A percentile compares a stretch with the other conserved stretches of the same genome.
Conservation (phyloP, 2,888 invertebrate genomes). For the Elaeidobius kamerunicus region DNA sequence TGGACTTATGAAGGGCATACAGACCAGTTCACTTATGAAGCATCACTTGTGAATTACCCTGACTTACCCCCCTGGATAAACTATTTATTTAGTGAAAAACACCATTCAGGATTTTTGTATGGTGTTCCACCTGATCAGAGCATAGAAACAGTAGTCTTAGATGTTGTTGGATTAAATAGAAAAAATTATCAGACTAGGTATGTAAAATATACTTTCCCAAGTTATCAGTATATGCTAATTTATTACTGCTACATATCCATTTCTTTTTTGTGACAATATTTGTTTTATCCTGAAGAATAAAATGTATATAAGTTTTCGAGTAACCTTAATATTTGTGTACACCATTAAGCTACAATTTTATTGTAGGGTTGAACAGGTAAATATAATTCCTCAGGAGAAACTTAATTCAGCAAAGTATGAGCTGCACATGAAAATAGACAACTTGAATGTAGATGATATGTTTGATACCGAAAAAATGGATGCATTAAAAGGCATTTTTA, state of each 20-base stretch:
- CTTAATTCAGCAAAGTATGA: conserved; percentile 67
- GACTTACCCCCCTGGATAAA: conserved; percentile 85
- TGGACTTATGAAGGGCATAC: conserved; percentile 68
- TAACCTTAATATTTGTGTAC: too few species aligned
- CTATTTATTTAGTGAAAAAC: conserved; percentile 76
- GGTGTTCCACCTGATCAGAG: conserved; percentile 73
- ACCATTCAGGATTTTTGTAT: conserved; percentile 77
- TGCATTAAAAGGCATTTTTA: conserved; percentile 72
- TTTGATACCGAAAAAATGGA: conserved; percentile 70
- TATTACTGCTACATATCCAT: too few species aligned
- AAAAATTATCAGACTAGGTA: conserved; percentile 74
- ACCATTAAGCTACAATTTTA: too few species aligned
- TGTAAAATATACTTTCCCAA: conserved; percentile 54
- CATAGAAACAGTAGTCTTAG: conserved; percentile 57
- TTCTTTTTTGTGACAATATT: too few species aligned
- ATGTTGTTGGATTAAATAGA: conserved; percentile 74
- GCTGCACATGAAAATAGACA: conserved; percentile 85
- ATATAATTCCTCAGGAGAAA: conserved; percentile 63
- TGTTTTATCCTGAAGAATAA: too few species aligned
- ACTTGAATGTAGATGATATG: conserved; percentile 84
- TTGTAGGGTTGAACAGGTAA: conserved; percentile 24
- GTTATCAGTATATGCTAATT: too few species aligned
- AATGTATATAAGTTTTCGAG: too few species aligned
- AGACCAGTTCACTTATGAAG: conserved; percentile 67
- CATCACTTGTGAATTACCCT: conserved; percentile 72